phyloP scores from a whole-genome alignment of 2,113 vertebrate species.

The Perca flavescens region DNA sequence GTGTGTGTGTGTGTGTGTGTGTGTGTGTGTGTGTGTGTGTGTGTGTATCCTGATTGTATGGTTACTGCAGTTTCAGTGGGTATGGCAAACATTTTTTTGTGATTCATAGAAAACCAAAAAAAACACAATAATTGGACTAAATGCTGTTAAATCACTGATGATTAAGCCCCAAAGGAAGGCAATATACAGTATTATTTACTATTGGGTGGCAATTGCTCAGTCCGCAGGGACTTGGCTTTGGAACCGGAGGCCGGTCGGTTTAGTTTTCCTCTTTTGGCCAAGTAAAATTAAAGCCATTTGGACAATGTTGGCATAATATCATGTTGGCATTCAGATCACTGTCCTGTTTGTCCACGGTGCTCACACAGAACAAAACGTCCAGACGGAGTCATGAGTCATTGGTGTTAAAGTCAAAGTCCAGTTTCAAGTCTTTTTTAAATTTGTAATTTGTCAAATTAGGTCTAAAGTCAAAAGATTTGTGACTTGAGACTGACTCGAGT shows the following conservation, averaged over 20 bases:
- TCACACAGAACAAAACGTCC: no score
- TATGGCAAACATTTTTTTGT: not conserved
- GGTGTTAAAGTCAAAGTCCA: not conserved
- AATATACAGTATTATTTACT: not conserved
- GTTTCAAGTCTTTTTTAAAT: not conserved
- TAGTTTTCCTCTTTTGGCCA: not conserved
- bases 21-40: slow-evolving; percentile 18
- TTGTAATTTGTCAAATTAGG: not conserved
- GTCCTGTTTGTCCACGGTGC: no score
- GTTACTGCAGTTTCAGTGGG: not conserved
- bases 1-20: not conserved
- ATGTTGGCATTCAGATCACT: slow-evolving; percentile 9
- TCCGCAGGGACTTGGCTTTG: no score
- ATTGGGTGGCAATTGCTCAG: no score
- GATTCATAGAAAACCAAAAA: slow-evolving; percentile 1
- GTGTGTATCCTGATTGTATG: not conserved
- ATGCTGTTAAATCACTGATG: not conserved
- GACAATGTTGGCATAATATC: not conserved
- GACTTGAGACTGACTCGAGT: not conserved
- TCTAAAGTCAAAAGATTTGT: not conserved
- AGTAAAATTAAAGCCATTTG: not conserved
- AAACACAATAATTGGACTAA: not conserved
- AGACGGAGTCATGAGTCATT: not conserved
- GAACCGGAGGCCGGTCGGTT: not conserved
- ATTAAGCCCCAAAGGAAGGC: not conserved